A percentile compares a stretch with the other conserved stretches of the same genome.
phyloP scores from a whole-genome alignment of 1,140 invertebrate species.

The Heliconius melpomene region DNA sequence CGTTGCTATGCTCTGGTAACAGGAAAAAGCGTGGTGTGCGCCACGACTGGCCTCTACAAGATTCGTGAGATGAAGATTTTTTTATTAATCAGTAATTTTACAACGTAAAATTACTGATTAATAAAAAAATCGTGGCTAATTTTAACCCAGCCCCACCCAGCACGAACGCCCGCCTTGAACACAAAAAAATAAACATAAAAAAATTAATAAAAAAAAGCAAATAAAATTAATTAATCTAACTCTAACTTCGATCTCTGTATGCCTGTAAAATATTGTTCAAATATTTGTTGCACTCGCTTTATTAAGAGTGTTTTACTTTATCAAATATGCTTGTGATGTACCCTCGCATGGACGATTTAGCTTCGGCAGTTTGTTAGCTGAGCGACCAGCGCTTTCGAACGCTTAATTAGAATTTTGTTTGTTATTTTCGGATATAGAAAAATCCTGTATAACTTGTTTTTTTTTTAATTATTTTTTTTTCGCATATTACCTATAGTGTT shows the following conservation, averaged over 20 bases:
- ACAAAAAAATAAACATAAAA: no score
- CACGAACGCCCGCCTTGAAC: no score
- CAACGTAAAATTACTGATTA: no score
- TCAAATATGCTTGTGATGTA: not conserved
- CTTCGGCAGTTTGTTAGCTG: not conserved
- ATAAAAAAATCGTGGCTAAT: no score
- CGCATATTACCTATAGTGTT: not conserved
- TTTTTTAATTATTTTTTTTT: not conserved
- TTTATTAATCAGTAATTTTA: no score
- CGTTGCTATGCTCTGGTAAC: no score
- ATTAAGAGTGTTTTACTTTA: not conserved
- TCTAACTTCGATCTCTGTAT: not conserved
- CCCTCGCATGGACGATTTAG: not conserved
- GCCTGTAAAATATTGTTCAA: slow-evolving; percentile 2
- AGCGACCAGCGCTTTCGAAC: not conserved
- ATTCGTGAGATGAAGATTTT: no score
- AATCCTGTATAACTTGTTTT: not conserved
- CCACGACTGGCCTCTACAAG: no score
- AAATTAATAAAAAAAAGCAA: no score
- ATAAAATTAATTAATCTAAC: not conserved
- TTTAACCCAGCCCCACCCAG: no score
- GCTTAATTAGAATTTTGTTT: slow-evolving; percentile 8
- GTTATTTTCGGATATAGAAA: slow-evolving; percentile 4
- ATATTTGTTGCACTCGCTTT: slow-evolving; percentile 1
- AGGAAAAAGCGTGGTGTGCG: no score